phyloP scores from a whole-genome alignment of 2,888 invertebrate genomes.

The Dusona sp. region DNA sequence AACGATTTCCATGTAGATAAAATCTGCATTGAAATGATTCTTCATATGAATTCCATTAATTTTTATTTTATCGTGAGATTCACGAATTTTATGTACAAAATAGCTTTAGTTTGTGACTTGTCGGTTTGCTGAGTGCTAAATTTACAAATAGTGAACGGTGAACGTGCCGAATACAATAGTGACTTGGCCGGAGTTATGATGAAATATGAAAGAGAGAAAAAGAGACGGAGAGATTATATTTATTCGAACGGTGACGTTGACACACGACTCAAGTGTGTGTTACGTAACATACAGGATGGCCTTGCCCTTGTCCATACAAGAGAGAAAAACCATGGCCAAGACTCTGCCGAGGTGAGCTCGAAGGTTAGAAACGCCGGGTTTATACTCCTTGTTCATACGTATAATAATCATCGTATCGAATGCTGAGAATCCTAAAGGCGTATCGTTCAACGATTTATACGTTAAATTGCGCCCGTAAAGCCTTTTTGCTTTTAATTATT shows the following conservation, averaged over 20 bases:
- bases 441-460: neutral
- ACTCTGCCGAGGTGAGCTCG: slow-evolving; percentile 69
- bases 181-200: slow-evolving; percentile 27
- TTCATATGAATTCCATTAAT: neutral
- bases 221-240: slow-evolving; percentile 55
- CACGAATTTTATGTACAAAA: neutral
- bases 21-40: neutral
- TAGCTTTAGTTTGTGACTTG: neutral
- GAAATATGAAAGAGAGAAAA: slow-evolving; percentile 43
- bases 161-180: slow-evolving; percentile 35
- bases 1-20: neutral
- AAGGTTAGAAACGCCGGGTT: slow-evolving; percentile 64
- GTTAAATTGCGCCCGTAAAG: neutral
- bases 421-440: slow-evolving; percentile 1
- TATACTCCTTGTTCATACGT: slow-evolving; percentile 25
- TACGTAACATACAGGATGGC: slow-evolving; percentile 71
- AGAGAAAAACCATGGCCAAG: slow-evolving; percentile 46
- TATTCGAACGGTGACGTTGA: slow-evolving; percentile 64
- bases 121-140: slow-evolving; percentile 8
- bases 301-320: slow-evolving; percentile 72
- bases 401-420: neutral
- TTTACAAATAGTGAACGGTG: slow-evolving; percentile 13
- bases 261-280: slow-evolving; percentile 57
- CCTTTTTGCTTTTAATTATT: neutral
- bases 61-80: neutral